Evolutionary conservation across 2,888 invertebrate species (phyloP), one percentile per base, ranked within the genome.

Genomic region (Oeneis ivallda): DNA sequence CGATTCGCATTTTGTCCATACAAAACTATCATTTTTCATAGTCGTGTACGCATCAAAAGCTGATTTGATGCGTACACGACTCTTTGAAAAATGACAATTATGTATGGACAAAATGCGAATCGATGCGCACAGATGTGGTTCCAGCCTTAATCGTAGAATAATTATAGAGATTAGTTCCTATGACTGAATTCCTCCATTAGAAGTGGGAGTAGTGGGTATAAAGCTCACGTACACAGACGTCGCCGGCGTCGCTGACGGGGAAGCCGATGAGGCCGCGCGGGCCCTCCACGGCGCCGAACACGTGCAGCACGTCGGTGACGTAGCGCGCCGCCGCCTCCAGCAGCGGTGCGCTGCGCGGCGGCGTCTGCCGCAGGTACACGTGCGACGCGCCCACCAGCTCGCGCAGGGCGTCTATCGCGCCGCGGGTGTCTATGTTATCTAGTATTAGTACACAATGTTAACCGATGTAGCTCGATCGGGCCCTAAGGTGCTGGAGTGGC

Each of bases 351-450:
- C 95, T 93, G 80, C 77, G 93, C 85, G 72, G 93, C 81, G 68
- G 85, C 85, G 72, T 92, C 86, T 75, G 94, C 93, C 79, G 95
- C 70, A 98, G 93, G 86, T 98, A 99, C 73, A 96, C 93, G 89
- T 99, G 99, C 69, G 95, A 93, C n/a, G 94, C 92, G 2, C 95
- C 93, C n/a, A 99, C 95, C 58, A 99, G 87, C 79, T 98, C 97
- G 68, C 98, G 94, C 2, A 99, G 87, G 0, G 93, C 92, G 79
- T 99, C 98, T 62, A 99, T 80, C 0, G 96, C 95, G n/a, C 94
- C 93, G 74, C 97, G 95, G 0, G 99, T 99, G 89, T 99, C 98
- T 64, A 99, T 94, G 83, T 98, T 99, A 88, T 99, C 96, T 96
- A 19, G 11, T 11, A 4, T 10, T 1, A n/a, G 2, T 10, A 58